These are phyloP conservation scores for Melieria crassipennis DNA, from an alignment of 2,888 invertebrate genomes.

Conservation along the genomic window DNA sequence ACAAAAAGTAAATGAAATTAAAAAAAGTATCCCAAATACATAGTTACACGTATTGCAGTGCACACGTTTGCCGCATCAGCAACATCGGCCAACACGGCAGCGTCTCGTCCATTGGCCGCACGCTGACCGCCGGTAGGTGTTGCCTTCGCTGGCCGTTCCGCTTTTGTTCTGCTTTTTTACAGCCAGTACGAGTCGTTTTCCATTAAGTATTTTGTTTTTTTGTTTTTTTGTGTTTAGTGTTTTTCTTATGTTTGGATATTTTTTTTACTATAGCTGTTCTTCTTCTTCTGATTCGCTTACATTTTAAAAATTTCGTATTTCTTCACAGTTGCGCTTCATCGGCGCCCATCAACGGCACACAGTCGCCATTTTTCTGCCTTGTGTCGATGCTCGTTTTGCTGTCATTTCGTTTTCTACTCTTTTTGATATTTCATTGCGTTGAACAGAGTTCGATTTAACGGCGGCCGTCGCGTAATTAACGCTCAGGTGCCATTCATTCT, in stretches of 20 bases:
- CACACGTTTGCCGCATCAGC: slow-evolving; percentile 31
- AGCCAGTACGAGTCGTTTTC: too few relatives aligned
- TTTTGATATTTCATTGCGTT: too few relatives aligned
- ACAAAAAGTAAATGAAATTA: too few relatives aligned
- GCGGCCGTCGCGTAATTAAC: too few relatives aligned
- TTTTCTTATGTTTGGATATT: slow-evolving; percentile 21
- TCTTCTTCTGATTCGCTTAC: slow-evolving; percentile 4
- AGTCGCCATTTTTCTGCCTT: slow-evolving; percentile 24
- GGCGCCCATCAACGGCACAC: slow-evolving; percentile 13
- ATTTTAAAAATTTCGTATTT: slow-evolving; percentile 28
- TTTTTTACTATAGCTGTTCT: not conserved
- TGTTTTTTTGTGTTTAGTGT: slow-evolving; percentile 13
- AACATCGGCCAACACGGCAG: slow-evolving; percentile 23
- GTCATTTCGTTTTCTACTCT: not conserved
- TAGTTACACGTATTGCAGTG: not conserved
- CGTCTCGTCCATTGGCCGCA: slow-evolving; percentile 37
- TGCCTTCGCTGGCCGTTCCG: slow-evolving; percentile 31
- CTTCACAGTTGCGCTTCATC: slow-evolving; percentile 33
- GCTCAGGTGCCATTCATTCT: too few relatives aligned
- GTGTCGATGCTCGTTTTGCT: not conserved
- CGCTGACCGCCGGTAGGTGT: slow-evolving; percentile 38
- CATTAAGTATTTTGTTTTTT: slow-evolving; percentile 12
- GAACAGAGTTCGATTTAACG: too few relatives aligned
- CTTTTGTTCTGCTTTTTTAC: not conserved
- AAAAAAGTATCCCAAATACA: too few relatives aligned